Evolutionary conservation across 1,140 invertebrate species (phyloP), one percentile per base, ranked within the genome.

Genomic region (Manduca sexta): DNA sequence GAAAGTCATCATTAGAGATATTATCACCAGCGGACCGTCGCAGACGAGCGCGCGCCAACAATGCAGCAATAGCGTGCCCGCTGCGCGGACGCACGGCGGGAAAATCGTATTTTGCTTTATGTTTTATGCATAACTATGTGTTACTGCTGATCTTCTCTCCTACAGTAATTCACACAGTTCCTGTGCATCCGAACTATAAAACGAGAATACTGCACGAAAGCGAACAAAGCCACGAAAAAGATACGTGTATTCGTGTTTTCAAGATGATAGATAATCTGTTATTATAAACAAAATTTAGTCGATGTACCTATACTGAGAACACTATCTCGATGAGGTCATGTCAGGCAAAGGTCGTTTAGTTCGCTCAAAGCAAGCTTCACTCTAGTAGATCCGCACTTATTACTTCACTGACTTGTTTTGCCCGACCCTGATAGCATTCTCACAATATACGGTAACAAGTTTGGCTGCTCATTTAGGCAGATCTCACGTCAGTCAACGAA

Each of bases 71-170:
- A 60, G 71, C 77, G 74, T 77, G 72, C 47, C 34, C 10, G 3
- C 54, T 34, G 46, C 50, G 60, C 57, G 49, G 45, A 34, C 39
- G 56, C 50, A 50, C 56, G 29, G 56, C 62, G 69, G 69, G 69
- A 81, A 81, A 74, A 76, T 77, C 63, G 65, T 69, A 68, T 76
- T 64, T 66, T 75, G 65, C 69, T 69, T 64, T 58, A 80, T 83
- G 73, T 74, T 58, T 80, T 65, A 83, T 75, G 68, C 69, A 78
- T 78, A 42, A 50, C 35, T 26, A 37, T 52, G 43, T 47, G 44
- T 56, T 26, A 26, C 8, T 26, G 4, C 21, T 26, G 21, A 26
- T 26, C 21, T 26, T 26, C 21, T 26, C 21, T 26, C 4, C 21
- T 26, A 26, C 21, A 8, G 4, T 26, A 8, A 0, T 8, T 3